These are phyloP conservation scores for Synchiropus splendidus DNA, from an alignment of 2,113 vertebrate species.

Conservation along the genomic window DNA sequence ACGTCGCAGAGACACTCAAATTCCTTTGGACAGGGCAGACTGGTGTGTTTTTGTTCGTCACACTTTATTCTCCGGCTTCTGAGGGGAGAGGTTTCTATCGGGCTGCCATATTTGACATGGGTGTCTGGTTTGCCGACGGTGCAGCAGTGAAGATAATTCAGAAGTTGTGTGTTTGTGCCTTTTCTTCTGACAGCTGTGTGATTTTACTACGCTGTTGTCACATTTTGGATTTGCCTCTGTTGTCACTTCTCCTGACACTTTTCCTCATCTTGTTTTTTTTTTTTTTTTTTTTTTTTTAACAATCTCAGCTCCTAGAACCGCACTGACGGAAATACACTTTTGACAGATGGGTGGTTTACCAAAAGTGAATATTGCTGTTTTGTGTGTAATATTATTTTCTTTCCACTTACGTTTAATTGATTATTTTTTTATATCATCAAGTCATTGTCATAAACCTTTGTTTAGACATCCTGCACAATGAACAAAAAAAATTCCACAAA, in stretches of 20 bases:
- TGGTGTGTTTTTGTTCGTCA: slow-evolving; percentile 53
- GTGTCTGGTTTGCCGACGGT: slow-evolving; percentile 23
- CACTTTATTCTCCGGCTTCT: slow-evolving; percentile 36
- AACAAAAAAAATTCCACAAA: too few species aligned
- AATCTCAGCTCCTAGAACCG: slow-evolving; percentile 5
- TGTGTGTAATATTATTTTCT: too few species aligned
- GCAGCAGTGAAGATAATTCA: slow-evolving; percentile 41
- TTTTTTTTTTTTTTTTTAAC: slow-evolving; percentile 21
- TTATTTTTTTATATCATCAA: too few species aligned
- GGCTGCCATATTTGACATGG: slow-evolving; percentile 27
- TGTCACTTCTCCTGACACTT: slow-evolving; percentile 48
- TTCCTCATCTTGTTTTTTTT: slow-evolving; percentile 20
- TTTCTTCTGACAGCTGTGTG: slow-evolving; percentile 43
- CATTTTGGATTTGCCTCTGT: slow-evolving; percentile 34
- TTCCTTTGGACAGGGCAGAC: slow-evolving; percentile 43
- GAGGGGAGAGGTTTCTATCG: slow-evolving; percentile 32
- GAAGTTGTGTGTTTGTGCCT: slow-evolving; percentile 14
- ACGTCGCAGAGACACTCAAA: slow-evolving; percentile 32
- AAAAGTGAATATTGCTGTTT: too few species aligned
- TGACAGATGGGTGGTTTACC: too few species aligned
- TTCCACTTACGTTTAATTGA: too few species aligned
- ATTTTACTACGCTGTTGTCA: slow-evolving; percentile 34
- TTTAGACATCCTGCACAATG: too few species aligned
- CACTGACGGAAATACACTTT: too few species aligned
- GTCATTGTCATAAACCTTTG: too few species aligned